Evolutionary conservation across 2,888 invertebrate genomes (phyloP).

Genomic region (Nephrotoma flavescens): DNA sequence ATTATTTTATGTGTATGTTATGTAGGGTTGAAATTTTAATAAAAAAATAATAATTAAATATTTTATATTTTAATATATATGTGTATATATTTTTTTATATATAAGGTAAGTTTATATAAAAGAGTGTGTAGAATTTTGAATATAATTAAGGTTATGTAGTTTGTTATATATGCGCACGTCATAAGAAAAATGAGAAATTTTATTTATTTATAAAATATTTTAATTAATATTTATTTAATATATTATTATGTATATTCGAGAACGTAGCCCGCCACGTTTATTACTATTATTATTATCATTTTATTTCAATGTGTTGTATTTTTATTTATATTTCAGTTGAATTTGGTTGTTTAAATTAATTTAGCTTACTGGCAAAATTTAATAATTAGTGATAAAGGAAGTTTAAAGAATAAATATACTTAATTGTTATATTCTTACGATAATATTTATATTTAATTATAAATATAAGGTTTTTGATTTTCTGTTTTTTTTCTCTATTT

Average conservation of each 20-base stretch:
- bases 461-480: neutral
- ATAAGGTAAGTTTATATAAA: neutral
- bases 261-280: conserved; percentile 5
- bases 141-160: neutral
- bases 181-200: neutral
- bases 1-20: neutral
- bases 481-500: neutral
- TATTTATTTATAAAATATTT: neutral
- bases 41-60: neutral
- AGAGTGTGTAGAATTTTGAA: neutral
- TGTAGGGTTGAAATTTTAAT: neutral
- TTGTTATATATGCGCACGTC: neutral
- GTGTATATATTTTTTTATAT: neutral
- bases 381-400: neutral
- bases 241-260: neutral
- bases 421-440: neutral
- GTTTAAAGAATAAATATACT: neutral
- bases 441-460: neutral
- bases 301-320: neutral
- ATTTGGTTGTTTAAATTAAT: neutral
- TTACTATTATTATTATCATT: neutral
- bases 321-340: neutral
- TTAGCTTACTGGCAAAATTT: neutral
- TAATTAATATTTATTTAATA: neutral
- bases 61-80: neutral